Conservation (phyloP, 2,797 vertebrate genomes). For the Australoheros facetus region DNA sequence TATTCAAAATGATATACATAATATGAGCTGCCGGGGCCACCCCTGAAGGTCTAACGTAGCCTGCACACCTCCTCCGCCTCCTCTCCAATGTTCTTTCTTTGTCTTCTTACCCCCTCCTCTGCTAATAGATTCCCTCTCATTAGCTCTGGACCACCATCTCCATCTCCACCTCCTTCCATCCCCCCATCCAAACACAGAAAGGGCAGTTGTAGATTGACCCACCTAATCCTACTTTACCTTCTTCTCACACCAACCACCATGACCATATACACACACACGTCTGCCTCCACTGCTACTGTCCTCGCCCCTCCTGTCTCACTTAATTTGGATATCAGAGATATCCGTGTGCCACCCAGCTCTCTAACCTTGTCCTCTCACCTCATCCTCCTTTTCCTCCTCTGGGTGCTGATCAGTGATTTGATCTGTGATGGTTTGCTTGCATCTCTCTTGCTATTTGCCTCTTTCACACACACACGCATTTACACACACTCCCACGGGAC, state of each 20-base stretch:
- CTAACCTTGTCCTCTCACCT: constrained; percentile 56
- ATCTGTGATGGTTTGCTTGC: constrained; percentile 75
- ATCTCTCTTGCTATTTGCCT: constrained; percentile 25
- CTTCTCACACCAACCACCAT: constrained; percentile 19
- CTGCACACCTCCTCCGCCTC: constrained; percentile 40
- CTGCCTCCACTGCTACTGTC: constrained; percentile 31
- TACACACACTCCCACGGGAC: constrained; percentile 75
- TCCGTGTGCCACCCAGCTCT: constrained; percentile 54
- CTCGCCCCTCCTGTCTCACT: constrained; percentile 28
- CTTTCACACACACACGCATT: not conserved
- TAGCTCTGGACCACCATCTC: constrained; percentile 56
- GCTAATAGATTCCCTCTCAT: constrained; percentile 65
- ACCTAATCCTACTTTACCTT: constrained; percentile 57
- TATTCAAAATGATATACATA: constrained; percentile 43
- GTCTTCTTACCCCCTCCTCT: constrained; percentile 23
- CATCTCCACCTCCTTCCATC: constrained; percentile 58
- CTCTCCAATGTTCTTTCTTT: constrained; percentile 38
- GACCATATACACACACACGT: constrained; percentile 3
- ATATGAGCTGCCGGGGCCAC: constrained; percentile 53
- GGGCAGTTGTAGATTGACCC: constrained; percentile 59
- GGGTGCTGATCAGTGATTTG: constrained; percentile 73
- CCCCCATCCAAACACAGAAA: constrained; percentile 59
- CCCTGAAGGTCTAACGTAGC: constrained; percentile 49
- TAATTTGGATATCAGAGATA: constrained; percentile 48
- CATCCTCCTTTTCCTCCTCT: constrained; percentile 43